Base-by-base conservation (phyloP, 2,888 invertebrate species). In the Xestia xanthographa region DNA sequence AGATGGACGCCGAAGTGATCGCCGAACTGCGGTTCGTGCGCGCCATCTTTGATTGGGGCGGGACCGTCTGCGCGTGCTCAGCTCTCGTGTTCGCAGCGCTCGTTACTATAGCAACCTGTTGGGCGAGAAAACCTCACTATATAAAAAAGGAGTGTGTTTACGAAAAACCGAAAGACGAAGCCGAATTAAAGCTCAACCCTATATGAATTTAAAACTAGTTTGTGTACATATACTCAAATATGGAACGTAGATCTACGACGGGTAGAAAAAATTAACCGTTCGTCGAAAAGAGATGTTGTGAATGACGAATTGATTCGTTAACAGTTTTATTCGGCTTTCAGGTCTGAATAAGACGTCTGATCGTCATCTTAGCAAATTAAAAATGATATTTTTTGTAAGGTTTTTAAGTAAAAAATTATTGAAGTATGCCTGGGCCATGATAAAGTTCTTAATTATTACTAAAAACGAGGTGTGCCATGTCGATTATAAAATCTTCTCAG, bases 1-100 rank as follows among this genome's bases (percentile, higher is more conserved):
- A 93, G 22, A 95, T 98, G 1, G 97, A 97, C 0, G 95, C 97
- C 0, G 94, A 96, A 0, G 91, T 98, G 68, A 95, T 97, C 0
- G 91, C 93, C 0, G 97, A 97, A 70, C 91, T 98, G n/a, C 87
- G 91, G 0, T 80, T 89, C 50, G 95, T 94, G 3, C 92, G 95
- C 34, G 84, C 91, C 41, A 89, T 95, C 2, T 80, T 91, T 2
- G 96, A 96, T 74, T 96, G 96, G 96, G 96, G 96, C 8, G 92
- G 93, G 0, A 90, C 90, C 0, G 92, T 93, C 0, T 94, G 95
- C 89, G 94, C 95, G 0, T 93, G 93, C 82, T 87, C 92, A 0
- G 94, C 98, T 0, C 95, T 98, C 0, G 89, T 92, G 22, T 94
- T 97, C 50, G 97, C 97, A 0, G 94, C 95, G 41, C 94, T 97